These are phyloP conservation scores for Brachymystax lenok DNA, from an alignment of 2,797 vertebrate genomes.

Conservation along the genomic window DNA sequence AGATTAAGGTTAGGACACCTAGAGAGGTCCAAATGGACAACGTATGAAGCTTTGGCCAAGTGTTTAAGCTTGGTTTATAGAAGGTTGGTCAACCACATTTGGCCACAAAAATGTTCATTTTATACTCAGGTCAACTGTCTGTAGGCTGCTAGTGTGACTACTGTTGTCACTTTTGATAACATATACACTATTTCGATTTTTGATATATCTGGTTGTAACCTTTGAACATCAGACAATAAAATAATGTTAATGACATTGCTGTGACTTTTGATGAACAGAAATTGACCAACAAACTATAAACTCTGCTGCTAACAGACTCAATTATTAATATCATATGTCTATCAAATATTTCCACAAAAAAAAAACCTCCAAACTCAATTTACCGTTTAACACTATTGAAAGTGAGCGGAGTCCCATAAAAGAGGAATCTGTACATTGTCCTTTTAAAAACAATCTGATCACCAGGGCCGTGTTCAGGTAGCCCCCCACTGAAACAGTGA, in stretches of 20 bases:
- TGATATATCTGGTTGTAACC: too few species aligned
- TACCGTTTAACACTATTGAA: not conserved
- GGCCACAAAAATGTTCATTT: not conserved
- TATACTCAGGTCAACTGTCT: not conserved
- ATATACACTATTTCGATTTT: too few species aligned
- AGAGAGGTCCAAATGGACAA: slow-evolving; percentile 25
- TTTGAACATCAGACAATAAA: slow-evolving; percentile 11
- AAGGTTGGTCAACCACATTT: slow-evolving; percentile 44
- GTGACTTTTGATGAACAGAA: slow-evolving; percentile 18
- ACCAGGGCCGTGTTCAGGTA: not conserved
- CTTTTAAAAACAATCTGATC: slow-evolving; percentile 11
- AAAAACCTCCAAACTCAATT: not conserved
- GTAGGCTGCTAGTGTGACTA: too few species aligned
- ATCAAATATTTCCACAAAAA: slow-evolving; percentile 5
- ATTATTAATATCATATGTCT: not conserved
- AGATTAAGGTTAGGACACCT: slow-evolving; percentile 72
- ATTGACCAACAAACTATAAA: slow-evolving; percentile 44
- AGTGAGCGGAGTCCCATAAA: not conserved
- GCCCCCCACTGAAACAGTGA: too few species aligned
- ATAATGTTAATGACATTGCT: slow-evolving; percentile 26
- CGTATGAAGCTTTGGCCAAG: slow-evolving; percentile 8
- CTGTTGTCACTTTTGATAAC: too few species aligned
- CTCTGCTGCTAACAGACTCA: slow-evolving; percentile 1
- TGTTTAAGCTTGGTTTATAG: slow-evolving; percentile 15
- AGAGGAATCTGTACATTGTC: not conserved